These are phyloP conservation scores for Romanogobio albipinnatus DNA, from an alignment of 2,113 vertebrate species.

Conservation along the genomic window DNA sequence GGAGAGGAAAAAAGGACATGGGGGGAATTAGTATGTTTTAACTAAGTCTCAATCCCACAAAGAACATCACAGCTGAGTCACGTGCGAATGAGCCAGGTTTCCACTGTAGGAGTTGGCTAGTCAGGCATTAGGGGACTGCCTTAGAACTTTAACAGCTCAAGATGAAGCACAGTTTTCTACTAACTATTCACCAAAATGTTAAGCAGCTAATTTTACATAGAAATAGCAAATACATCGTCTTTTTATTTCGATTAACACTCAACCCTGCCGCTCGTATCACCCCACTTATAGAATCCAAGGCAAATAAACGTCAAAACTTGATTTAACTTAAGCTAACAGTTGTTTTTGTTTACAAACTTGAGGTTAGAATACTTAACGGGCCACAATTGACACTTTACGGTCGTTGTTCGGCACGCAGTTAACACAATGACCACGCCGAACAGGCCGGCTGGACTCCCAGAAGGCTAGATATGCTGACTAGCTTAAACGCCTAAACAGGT, in stretches of 20 bases:
- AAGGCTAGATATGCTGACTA: neutral
- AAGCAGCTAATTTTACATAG: neutral
- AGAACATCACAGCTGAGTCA: neutral
- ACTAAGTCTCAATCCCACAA: neutral
- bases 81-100: neutral
- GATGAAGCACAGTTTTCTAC: neutral
- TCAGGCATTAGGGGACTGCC: neutral
- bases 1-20: neutral
- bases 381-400: neutral
- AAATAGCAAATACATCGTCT: neutral
- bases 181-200: neutral
- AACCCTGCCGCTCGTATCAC: constrained; percentile 44
- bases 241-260: neutral
- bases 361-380: neutral
- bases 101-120: neutral
- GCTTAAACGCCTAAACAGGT: too few species aligned
- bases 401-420: neutral
- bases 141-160: neutral
- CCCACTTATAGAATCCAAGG: neutral
- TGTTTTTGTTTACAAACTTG: neutral
- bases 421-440: constrained; percentile 22
- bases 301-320: neutral
- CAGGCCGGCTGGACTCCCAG: constrained; percentile 1
- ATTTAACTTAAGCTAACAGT: neutral
- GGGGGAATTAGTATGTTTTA: neutral